Conservation (phyloP, 92 coral and sea anemone species). For the Scolanthus callimorphus region DNA sequence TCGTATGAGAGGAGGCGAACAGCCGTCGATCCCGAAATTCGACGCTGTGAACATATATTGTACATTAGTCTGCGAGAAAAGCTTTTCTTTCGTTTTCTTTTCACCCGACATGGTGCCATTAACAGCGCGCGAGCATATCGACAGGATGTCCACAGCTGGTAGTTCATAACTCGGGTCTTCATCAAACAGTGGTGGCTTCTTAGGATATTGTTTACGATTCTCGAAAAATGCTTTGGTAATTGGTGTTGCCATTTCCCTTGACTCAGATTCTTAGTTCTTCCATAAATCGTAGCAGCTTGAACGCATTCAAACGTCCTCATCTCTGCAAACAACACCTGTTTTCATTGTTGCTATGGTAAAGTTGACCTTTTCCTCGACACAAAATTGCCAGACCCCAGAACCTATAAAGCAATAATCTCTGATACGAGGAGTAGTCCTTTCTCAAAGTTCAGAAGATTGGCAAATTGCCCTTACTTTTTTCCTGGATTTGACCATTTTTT, state of each 20-base stretch:
- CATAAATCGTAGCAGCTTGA: too few relatives aligned
- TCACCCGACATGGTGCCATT: not conserved
- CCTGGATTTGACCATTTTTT: too few relatives aligned
- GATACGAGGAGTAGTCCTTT: too few relatives aligned
- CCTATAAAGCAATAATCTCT: too few relatives aligned
- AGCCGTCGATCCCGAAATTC: slow-evolving; percentile 51
- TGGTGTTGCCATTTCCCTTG: slow-evolving; percentile 7
- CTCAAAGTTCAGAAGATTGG: too few relatives aligned
- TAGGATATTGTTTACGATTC: not conserved
- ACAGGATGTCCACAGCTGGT: slow-evolving; percentile 17
- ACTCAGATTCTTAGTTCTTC: too few relatives aligned
- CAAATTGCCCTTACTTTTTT: too few relatives aligned
- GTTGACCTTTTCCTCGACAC: too few relatives aligned
- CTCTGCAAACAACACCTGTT: too few relatives aligned
- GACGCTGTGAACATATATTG: slow-evolving; percentile 11
- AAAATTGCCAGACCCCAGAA: too few relatives aligned
- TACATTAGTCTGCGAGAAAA: not conserved
- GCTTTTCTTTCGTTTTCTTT: not conserved
- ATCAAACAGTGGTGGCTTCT: not conserved
- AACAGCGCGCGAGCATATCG: slow-evolving; percentile 9
- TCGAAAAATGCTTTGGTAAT: slow-evolving; percentile 15
- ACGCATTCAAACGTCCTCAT: too few relatives aligned
- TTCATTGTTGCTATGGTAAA: too few relatives aligned
- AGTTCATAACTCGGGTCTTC: slow-evolving; percentile 2
- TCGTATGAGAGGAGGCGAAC: slow-evolving; percentile 36